These are phyloP conservation scores for Pardalotus punctatus DNA, from an alignment of 2,113 vertebrate genomes.

Conservation along the genomic window DNA sequence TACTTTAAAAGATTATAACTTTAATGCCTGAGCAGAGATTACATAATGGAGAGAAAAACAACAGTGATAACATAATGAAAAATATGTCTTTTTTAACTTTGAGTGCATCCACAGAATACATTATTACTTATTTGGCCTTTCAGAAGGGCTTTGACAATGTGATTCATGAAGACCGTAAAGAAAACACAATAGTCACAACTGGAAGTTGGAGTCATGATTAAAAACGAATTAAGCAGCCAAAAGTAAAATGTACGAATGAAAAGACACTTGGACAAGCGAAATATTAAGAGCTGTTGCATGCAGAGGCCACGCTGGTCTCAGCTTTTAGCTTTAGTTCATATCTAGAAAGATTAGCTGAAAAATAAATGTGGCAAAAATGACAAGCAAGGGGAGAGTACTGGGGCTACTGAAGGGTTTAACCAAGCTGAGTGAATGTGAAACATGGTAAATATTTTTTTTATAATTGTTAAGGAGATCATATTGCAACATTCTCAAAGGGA, in stretches of 20 bases:
- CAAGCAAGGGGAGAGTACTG: not conserved
- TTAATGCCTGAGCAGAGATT: not conserved
- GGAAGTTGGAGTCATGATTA: not conserved
- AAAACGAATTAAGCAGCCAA: not conserved
- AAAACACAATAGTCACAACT: not conserved
- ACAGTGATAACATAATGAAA: not conserved
- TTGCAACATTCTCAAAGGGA: not conserved
- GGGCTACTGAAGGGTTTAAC: not conserved
- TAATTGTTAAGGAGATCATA: not conserved
- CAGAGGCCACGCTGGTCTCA: not conserved
- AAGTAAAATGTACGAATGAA: not conserved
- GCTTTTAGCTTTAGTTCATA: not conserved
- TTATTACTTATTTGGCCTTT: slow-evolving; percentile 19
- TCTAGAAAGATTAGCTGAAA: not conserved
- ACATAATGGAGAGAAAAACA: not conserved
- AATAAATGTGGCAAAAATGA: not conserved
- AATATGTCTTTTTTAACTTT: not conserved
- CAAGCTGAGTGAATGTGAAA: not conserved
- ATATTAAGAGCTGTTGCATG: not conserved
- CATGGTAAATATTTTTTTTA: not conserved
- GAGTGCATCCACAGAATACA: not conserved
- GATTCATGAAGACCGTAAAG: not conserved
- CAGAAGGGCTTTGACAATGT: not conserved
- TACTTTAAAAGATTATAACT: slow-evolving; percentile 23
- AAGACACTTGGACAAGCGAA: not conserved